phyloP scores from a whole-genome alignment of 2,113 vertebrate genomes.

The Bucco capensis region DNA sequence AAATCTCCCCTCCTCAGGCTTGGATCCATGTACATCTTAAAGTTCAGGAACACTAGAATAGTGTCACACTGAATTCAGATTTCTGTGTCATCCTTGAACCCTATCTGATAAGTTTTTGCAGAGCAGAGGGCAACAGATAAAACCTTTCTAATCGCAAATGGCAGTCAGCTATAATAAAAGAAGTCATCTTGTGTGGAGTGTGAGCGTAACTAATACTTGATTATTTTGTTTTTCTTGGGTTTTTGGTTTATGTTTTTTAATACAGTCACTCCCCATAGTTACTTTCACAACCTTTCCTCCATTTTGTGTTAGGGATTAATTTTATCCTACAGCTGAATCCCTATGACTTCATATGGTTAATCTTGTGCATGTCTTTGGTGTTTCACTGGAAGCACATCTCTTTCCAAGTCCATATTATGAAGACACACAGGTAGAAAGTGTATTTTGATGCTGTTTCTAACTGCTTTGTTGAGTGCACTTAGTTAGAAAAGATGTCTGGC shows the following conservation, averaged over 20 bases:
- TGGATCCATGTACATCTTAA: not conserved
- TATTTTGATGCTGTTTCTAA: constrained; percentile 31
- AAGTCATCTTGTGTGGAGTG: constrained; percentile 26
- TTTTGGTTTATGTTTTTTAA: not conserved
- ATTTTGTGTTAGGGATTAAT: not conserved
- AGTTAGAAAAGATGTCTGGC: not conserved
- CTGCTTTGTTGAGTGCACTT: constrained; percentile 16
- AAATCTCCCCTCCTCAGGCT: no score
- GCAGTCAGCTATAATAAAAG: constrained; percentile 15
- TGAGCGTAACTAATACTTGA: constrained; percentile 31
- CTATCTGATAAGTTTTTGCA: not conserved
- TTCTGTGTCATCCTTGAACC: constrained; percentile 15
- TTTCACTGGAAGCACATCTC: not conserved
- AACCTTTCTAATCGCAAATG: constrained; percentile 32
- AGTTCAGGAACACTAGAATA: not conserved
- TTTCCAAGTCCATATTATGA: constrained; percentile 29
- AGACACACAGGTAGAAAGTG: constrained; percentile 11
- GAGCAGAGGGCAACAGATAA: not conserved
- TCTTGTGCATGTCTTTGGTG: constrained; percentile 6
- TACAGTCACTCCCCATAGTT: not conserved
- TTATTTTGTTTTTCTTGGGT: not conserved
- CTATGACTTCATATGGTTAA: not conserved
- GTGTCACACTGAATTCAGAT: not conserved
- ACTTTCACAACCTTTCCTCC: not conserved
- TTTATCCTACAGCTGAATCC: not conserved